Percentiles rank a stretch among this genome's conserved stretches.
These are phyloP conservation scores for Rotaria macrura DNA, from an alignment of 2,888 invertebrate genomes.

Conservation along the genomic window DNA sequence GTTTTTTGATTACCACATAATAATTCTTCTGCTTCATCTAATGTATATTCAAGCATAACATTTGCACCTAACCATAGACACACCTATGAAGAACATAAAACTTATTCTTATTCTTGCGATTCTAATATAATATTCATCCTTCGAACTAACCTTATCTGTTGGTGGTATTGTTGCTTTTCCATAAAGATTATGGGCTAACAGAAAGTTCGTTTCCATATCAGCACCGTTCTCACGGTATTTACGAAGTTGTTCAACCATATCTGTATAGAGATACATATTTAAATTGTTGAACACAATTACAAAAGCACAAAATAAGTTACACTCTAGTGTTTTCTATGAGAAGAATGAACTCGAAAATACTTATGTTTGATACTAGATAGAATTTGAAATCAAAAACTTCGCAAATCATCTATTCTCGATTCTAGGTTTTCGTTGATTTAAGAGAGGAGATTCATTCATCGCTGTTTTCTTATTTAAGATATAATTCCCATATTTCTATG, in stretches of 20 bases:
- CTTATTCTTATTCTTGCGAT: background rate
- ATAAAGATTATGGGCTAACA: conserved; percentile 29
- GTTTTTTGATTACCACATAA: conserved; percentile 27
- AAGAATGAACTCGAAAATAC: too few relatives aligned
- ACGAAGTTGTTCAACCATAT: conserved; percentile 29
- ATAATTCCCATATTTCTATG: too few relatives aligned
- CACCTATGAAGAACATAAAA: conserved; percentile 6
- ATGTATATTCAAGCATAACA: conserved; percentile 32
- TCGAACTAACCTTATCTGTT: conserved; percentile 30
- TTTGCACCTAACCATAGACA: conserved; percentile 33
- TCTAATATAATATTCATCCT: too few relatives aligned
- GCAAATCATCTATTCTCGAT: too few relatives aligned
- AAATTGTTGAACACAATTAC: background rate
- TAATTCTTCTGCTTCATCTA: conserved; percentile 32
- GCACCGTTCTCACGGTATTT: conserved; percentile 24
- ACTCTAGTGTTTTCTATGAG: too few relatives aligned
- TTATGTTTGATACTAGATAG: too few relatives aligned
- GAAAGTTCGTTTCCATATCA: conserved; percentile 31
- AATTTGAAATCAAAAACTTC: too few relatives aligned
- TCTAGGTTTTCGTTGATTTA: too few relatives aligned
- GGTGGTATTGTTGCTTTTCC: conserved; percentile 28
- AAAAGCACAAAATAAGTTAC: too few relatives aligned
- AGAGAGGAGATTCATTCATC: too few relatives aligned
- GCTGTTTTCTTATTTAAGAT: too few relatives aligned
- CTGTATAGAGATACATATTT: background rate